Conservation (phyloP, 2,113 vertebrate genomes). For the Saccopteryx bilineata region DNA sequence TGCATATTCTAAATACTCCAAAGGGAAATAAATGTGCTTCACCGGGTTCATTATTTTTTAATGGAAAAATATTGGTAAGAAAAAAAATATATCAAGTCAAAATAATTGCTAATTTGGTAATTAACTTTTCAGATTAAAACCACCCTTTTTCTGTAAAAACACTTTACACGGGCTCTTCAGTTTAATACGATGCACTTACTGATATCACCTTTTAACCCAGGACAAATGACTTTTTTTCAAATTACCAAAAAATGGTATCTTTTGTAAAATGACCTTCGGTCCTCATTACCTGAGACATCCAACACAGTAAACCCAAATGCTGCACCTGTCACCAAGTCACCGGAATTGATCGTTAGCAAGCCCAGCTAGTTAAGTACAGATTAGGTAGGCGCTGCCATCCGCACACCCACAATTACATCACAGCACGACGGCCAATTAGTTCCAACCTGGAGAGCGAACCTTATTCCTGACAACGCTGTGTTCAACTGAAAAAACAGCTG, state of each 20-base stretch:
- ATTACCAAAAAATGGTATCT: not conserved
- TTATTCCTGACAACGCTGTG: not conserved
- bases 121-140: constrained; percentile 58
- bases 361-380: constrained; percentile 63
- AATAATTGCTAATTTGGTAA: constrained; percentile 61
- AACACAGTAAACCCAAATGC: not conserved
- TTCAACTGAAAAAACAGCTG: constrained; percentile 64
- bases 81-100: constrained; percentile 32
- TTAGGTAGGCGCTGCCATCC: constrained; percentile 36
- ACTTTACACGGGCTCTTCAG: not conserved
- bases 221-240: not conserved
- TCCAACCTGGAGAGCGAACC: constrained; percentile 48
- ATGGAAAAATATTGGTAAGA: constrained; percentile 58
- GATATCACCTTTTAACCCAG: not conserved
- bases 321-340: constrained; percentile 49
- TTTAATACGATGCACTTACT: not conserved
- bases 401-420: constrained; percentile 63
- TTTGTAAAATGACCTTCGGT: constrained; percentile 43
- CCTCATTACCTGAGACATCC: constrained; percentile 24
- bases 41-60: constrained; percentile 45
- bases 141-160: not conserved
- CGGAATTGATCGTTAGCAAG: constrained; percentile 55
- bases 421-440: constrained; percentile 76
- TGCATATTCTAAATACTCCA: constrained; percentile 63
- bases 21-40: constrained; percentile 54